phyloP scores from a whole-genome alignment of 1,140 invertebrate species.

The Hesperophylax magnus region DNA sequence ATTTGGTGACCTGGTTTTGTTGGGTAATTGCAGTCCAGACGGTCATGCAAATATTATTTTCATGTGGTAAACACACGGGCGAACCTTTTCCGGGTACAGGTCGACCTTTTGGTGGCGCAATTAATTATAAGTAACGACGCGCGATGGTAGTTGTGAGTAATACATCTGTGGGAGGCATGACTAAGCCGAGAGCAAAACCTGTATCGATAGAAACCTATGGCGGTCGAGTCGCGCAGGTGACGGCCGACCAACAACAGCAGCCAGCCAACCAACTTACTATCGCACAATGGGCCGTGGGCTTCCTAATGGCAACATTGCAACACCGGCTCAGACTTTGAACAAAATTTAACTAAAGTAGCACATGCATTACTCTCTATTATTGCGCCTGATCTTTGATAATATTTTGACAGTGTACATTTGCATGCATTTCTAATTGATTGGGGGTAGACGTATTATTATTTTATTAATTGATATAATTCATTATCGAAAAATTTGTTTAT shows the following conservation, averaged over 20 bases:
- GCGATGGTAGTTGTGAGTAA: conserved; percentile 29
- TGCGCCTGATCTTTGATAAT: neutral
- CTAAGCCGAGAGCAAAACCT: conserved; percentile 41
- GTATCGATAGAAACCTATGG: conserved; percentile 26
- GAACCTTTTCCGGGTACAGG: conserved; percentile 14
- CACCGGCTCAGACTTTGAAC: neutral
- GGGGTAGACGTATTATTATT: neutral
- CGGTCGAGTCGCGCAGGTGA: conserved; percentile 11
- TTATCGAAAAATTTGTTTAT: neutral
- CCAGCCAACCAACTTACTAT: neutral
- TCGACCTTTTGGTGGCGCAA: conserved; percentile 11
- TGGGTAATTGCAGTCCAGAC: neutral
- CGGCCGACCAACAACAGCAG: neutral
- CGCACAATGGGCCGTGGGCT: conserved; percentile 17
- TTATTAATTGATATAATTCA: neutral
- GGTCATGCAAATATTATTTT: neutral
- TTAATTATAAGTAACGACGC: conserved; percentile 1
- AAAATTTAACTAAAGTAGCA: conserved; percentile 15
- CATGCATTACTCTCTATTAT: conserved; percentile 18
- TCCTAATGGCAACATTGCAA: conserved; percentile 26
- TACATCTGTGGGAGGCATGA: conserved; percentile 36
- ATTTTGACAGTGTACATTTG: too few species aligned
- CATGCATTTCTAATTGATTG: neutral
- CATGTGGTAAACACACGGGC: neutral
- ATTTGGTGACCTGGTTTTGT: conserved; percentile 2